Base-by-base conservation (phyloP, 2,797 vertebrate genomes). In the Streptopelia turtur region DNA sequence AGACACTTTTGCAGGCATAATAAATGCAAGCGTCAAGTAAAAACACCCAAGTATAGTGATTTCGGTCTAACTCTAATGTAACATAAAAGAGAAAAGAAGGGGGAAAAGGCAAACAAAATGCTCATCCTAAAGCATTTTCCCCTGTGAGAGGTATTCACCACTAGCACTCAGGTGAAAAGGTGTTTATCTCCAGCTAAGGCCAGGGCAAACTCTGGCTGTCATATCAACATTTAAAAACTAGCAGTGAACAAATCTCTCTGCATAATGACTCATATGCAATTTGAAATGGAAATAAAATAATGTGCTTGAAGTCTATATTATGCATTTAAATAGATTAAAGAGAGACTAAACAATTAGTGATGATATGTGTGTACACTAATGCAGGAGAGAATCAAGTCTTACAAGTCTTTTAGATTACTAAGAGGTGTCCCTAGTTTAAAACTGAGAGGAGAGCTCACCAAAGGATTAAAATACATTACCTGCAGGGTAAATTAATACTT, bases 291-390 rank as follows among this genome's bases (percentile, higher is more conserved):
- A 95, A 96, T 91, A 83, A 59, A 91, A 84, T 84, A 72, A 56
- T 80, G 52, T 84, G 59, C 87, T 96, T 96, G 89, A 94, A 95
- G 90, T 84, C 57, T 68, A 14, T 77, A 83, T 92, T 92, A 87
- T 49, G 43, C 64, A 90, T 92, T 95, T 87, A 94, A 89, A 92
- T 89, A 94, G 90, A 96, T 95, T 96, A 96, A 85, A 94, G 95
- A 84, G 71, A 95, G 71, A 80, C 90, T 83, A 95, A 96, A 93
- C 95, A 96, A 94, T 90, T 85, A 94, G 78, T 1, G 50, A 87
- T 89, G 95, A 95, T 87, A 77, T 28, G 78, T 87, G 91, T 82
- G 41, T 87, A 83, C 71, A 90, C 87, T 95, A 95, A 96, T 87
- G 83, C 60, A 94, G 75, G 68, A 68, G 70, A 95, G 31, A 80